Evolutionary conservation across 2,888 invertebrate species (phyloP), one percentile per base, ranked within the genome.

Genomic region (Athalia cordata): DNA sequence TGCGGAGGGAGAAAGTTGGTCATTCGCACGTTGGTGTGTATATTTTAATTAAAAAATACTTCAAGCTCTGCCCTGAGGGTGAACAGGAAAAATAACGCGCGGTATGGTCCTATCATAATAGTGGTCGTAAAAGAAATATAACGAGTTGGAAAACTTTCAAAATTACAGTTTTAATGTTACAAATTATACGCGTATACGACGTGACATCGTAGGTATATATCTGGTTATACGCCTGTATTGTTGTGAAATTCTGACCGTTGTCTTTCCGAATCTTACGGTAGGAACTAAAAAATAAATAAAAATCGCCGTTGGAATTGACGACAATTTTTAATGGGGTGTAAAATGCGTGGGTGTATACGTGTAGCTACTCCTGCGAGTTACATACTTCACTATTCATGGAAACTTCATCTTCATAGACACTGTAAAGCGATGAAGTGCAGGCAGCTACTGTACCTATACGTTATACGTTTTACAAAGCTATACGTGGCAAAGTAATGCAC

Each of bases 21-120:
- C 55, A 72, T 72, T 59, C 13, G 59, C 59, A 47, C 5, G n/a
- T 47, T 47, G 43, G 59, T 45, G 5, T 59, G 13, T 57, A 8
- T 59, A 57, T 72, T 72, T 59, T 59, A 72, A 72, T 72, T 59
- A 72, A 72, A 59, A 59, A 72, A 72, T 72, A 57, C 49, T 72
- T 59, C 7, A 59, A 72, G 72, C 13, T 68, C 29, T 11, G n/a
- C 72, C 59, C 13, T 59, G 13, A 45, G 13, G 57, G 57, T 72
- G 29, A 29, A 29, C 29, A 29, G 9, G 9, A 72, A 57, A 47
- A 13, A 59, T n/a, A 55, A 72, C 57, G 29, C 9, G 49, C 55
- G 59, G 47, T 47, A n/a, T 72, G 68, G 15, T 59, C 29, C 29
- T 29, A 29, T 57, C 45, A 15, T 57, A 72, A 13, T 52, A 11